These are phyloP conservation scores for Falco punctatus DNA, from an alignment of 2,113 vertebrate species.

Conservation along the genomic window DNA sequence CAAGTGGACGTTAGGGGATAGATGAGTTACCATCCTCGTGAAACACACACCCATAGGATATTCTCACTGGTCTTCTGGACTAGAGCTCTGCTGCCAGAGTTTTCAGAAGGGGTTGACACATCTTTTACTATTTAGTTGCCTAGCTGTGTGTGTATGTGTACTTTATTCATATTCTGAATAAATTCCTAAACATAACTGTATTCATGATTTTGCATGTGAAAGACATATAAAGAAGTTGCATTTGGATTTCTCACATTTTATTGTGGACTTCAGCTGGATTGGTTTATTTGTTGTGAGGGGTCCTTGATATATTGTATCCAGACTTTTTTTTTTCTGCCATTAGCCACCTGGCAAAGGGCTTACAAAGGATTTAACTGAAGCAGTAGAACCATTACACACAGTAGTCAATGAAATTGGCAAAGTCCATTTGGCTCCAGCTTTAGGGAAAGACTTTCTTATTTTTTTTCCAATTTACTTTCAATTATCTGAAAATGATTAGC, in stretches of 20 bases:
- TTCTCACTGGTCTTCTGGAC: background rate
- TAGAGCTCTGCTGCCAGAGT: background rate
- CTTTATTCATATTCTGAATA: background rate
- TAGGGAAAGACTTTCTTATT: background rate
- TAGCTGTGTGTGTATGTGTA: background rate
- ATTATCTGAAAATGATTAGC: background rate
- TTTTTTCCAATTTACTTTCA: slow-evolving; percentile 5
- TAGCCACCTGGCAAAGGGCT: background rate
- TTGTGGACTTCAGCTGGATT: background rate
- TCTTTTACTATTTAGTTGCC: background rate
- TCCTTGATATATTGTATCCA: background rate
- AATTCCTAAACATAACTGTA: background rate
- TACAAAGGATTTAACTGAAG: background rate
- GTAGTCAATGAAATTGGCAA: slow-evolving; percentile 8
- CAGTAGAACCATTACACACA: background rate
- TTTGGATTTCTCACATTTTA: background rate
- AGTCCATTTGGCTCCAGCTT: background rate
- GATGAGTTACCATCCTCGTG: background rate
- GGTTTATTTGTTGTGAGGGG: background rate
- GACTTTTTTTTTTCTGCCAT: background rate
- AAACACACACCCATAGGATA: background rate
- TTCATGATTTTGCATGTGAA: background rate
- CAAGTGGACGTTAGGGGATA: background rate
- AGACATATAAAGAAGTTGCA: background rate
- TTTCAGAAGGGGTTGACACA: background rate